Base-by-base conservation (phyloP, 2,113 vertebrate species). In the Pelvicachromis taeniatus region DNA sequence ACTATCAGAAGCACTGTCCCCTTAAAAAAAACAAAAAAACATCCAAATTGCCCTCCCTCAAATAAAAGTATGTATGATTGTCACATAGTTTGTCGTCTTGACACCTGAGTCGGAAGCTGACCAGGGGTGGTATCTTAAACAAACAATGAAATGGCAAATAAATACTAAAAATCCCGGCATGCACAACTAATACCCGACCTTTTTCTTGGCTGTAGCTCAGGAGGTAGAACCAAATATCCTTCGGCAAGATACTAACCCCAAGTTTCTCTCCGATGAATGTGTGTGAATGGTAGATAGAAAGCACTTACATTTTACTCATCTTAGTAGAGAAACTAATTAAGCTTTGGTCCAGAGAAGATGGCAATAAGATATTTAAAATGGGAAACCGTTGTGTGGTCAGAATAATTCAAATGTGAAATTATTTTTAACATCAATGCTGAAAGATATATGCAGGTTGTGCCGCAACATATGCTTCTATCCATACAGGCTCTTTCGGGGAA, bases 61-160 rank as follows among this genome's bases (percentile, higher is more conserved):
- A 85, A 88, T 53, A 86, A 80, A 81, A n/a, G 21, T 53, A 77
- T 55, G 77, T 53, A 59, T 50, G 87, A 78, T 73, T 33, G 38
- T 19, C 33, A 38, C 33, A 63, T 82, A 19, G 14, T 87, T 21
- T 82, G 93, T 93, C 81, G 91, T 84, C 91, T 26, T 92, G 90
- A 88, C 88, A 91, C 90, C 80, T 92, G 87, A 55, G 80, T 89
- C 77, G 61, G 82, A 52, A 61, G 59, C 10, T 78, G 80, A 85
- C 55, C 29, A 33, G 58, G 61, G 81, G 77, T 77, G 21, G 26
- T 2, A 58, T 70, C 83, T 88, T 88, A 45, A 70, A 23, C 13
- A 70, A 87, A 91, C 90, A 87, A 79, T 84, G n/a, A 68, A 70
- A 65, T 5, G 3, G 31, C 42, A 21, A 84, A 88, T 88, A 91